Conservation (phyloP, 2,113 vertebrate genomes). For the Entomyzon cyanotis region DNA sequence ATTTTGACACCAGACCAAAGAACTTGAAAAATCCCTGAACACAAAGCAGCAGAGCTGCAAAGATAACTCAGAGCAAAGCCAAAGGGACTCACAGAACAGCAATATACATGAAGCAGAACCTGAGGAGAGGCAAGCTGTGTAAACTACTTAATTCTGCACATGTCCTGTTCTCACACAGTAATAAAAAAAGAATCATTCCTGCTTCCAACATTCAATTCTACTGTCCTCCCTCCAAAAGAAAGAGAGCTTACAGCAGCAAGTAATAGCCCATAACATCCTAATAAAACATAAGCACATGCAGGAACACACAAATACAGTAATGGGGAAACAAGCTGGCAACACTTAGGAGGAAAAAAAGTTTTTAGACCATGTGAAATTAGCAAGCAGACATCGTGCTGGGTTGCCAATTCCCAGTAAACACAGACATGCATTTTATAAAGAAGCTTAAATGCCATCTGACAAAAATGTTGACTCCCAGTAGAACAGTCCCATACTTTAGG, state of each 20-base stretch:
- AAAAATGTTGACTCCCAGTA: neutral
- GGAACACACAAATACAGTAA: neutral
- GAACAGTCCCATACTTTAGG: neutral
- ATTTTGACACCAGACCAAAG: slow-evolving; percentile 1
- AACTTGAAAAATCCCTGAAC: neutral
- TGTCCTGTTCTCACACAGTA: neutral
- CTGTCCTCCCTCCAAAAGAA: neutral
- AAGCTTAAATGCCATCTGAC: neutral
- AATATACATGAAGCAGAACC: neutral
- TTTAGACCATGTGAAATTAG: neutral
- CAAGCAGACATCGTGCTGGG: neutral
- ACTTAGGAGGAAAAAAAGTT: neutral
- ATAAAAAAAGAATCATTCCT: neutral
- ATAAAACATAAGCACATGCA: neutral
- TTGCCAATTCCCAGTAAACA: neutral
- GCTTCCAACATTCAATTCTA: neutral
- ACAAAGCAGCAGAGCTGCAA: neutral
- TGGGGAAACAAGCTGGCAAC: neutral
- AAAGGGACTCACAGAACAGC: neutral
- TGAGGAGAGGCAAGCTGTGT: neutral
- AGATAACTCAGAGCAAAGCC: neutral
- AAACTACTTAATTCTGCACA: slow-evolving; percentile 10
- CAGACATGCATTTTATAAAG: neutral
- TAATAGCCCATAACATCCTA: neutral
- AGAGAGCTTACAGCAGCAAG: neutral